Base-by-base conservation (phyloP, 2,888 invertebrate genomes). In the Drosophila colorata region DNA sequence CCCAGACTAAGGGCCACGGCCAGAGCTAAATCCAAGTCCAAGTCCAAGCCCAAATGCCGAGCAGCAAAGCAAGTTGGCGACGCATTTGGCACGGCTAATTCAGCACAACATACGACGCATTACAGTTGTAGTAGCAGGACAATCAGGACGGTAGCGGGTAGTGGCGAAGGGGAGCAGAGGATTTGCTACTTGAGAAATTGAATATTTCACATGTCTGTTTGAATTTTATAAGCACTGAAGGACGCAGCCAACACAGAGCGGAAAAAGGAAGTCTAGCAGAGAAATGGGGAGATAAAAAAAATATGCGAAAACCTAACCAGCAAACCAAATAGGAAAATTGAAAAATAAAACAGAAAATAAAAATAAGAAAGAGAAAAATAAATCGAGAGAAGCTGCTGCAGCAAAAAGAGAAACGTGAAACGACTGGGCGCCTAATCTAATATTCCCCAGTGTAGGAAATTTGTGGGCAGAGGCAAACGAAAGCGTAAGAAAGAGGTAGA, bases 181-280 rank as follows among this genome's bases (percentile, higher is more conserved):
- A 71, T 78, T 76, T 78, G 57, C 76, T 67, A 70, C 68, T 78
- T 82, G 81, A 82, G 75, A 80, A 82, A 82, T 82, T 82, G 78
- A 82, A 82, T 82, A 82, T 81, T 78, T 81, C 81, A 82, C 80
- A 81, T 81, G 73, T 83, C 80, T 80, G 82, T 79, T 80, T 77
- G 74, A 79, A 77, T 82, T 83, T 83, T 74, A 77, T 76, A 79
- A 78, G 79, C 74, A 51, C 47, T 49, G 68, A 64, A 63, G 67
- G 65, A 43, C 61, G 46, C 64, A 63, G 47, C 49, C 49, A 69
- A 44, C 59, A 40, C 60, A 56, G 33, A 72, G 49, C 67, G 67
- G 78, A 68, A 74, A 63, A 58, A 63, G 80, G 69, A 76, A 80
- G 80, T 70, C 67, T 68, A 58, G 37, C 65, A 67, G 14, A 65